These are phyloP conservation scores for Acanthisitta chloris DNA, from an alignment of 2,113 vertebrate species.

Conservation along the genomic window DNA sequence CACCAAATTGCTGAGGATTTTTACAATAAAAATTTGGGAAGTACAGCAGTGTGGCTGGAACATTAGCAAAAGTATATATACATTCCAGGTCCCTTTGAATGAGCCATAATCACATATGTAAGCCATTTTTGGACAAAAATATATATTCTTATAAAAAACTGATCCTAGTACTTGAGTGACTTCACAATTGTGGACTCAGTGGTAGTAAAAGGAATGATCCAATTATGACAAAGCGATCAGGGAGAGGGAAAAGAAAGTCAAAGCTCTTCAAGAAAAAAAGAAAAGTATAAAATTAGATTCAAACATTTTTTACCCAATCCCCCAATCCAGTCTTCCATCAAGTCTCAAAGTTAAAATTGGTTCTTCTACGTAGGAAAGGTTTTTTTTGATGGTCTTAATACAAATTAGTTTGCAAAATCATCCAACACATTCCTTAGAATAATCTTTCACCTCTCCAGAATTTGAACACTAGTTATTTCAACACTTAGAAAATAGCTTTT, in stretches of 20 bases:
- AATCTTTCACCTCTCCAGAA: constrained; percentile 55
- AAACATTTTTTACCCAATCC: constrained; percentile 70
- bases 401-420: constrained; percentile 55
- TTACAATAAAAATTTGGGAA: constrained; percentile 75
- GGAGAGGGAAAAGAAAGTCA: constrained; percentile 70
- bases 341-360: constrained; percentile 62
- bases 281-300: constrained; percentile 81
- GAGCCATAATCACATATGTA: constrained; percentile 81
- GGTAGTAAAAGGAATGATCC: constrained; percentile 79
- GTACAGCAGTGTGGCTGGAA: constrained; percentile 72
- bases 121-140: constrained; percentile 82
- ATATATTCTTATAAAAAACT: constrained; percentile 85
- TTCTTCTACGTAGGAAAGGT: constrained; percentile 65
- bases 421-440: constrained; percentile 52
- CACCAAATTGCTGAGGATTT: constrained; percentile 51
- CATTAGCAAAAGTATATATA: constrained; percentile 82
- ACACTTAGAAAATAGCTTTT: constrained; percentile 74
- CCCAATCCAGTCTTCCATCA: constrained; percentile 60
- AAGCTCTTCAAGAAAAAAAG: constrained; percentile 74
- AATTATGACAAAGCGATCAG: constrained; percentile 72
- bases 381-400: constrained; percentile 58
- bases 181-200: constrained; percentile 73
- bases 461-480: constrained; percentile 63
- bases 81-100: constrained; percentile 80
- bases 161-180: constrained; percentile 77